Conservation (phyloP, 2,888 invertebrate genomes). For the Dicyrtoma fusca region DNA sequence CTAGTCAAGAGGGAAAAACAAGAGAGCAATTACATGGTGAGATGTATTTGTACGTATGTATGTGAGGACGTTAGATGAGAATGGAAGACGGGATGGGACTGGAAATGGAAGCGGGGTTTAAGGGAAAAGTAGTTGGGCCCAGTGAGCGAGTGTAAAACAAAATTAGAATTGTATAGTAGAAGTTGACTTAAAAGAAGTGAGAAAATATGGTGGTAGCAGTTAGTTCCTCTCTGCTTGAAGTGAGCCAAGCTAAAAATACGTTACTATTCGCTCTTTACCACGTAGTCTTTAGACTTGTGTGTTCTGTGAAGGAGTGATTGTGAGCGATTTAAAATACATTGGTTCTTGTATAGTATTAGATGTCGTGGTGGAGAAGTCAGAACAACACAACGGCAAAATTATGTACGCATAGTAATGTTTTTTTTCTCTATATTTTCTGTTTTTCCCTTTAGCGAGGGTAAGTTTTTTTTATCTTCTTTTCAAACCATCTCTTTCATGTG, state of each 20-base stretch:
- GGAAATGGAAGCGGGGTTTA: too few species aligned
- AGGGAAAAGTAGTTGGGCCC: too few species aligned
- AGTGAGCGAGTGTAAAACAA: too few species aligned
- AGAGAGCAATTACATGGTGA: too few species aligned
- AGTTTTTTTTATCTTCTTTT: not conserved
- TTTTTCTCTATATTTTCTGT: not conserved
- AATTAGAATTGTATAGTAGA: too few species aligned
- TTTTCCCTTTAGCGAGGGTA: not conserved
- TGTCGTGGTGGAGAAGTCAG: too few species aligned
- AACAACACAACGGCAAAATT: not conserved
- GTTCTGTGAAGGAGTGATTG: conserved; percentile 2
- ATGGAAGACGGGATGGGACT: too few species aligned
- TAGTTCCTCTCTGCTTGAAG: not conserved
- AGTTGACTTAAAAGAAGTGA: not conserved
- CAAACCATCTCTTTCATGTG: not conserved
- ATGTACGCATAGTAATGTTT: not conserved
- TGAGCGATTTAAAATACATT: conserved; percentile 1
- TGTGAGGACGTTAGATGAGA: too few species aligned
- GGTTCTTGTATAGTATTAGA: not conserved
- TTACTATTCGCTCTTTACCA: too few species aligned
- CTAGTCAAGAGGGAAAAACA: too few species aligned
- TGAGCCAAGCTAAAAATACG: conserved; percentile 7
- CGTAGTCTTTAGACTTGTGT: too few species aligned
- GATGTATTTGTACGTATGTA: too few species aligned
- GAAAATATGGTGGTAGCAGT: not conserved